These are phyloP conservation scores for Chondrilla cf. caribensis DNA, from an alignment of 37 sponge, comb jelly and placozoan genomes.

Conservation along the genomic window DNA sequence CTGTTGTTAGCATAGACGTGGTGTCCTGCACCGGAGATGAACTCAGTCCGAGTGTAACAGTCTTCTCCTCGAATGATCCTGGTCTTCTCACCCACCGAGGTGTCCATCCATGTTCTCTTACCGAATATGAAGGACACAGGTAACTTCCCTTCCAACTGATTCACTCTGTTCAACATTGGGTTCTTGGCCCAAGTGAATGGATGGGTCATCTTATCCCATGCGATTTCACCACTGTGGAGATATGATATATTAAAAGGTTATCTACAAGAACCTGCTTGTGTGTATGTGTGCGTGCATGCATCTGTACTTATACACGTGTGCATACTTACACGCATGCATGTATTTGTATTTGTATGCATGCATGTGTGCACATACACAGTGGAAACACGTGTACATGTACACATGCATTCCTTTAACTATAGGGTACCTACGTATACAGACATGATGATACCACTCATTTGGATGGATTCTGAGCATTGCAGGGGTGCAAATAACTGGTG, in stretches of 20 bases:
- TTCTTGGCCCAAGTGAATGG: conserved; percentile 66
- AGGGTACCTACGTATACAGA: too few relatives aligned
- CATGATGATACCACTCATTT: too few relatives aligned
- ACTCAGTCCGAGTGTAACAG: conserved; percentile 61
- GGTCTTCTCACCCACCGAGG: conserved; percentile 49
- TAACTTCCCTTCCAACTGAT: conserved; percentile 37
- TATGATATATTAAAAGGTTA: too few relatives aligned
- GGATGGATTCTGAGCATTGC: conserved; percentile 90
- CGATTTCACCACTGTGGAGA: conserved; percentile 87
- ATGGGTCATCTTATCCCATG: conserved; percentile 56
- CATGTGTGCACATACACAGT: too few relatives aligned
- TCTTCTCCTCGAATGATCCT: conserved; percentile 33
- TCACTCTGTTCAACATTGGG: conserved; percentile 69
- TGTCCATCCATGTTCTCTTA: conserved; percentile 79
- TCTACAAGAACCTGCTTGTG: too few relatives aligned
- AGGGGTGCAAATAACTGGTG: conserved; percentile 85
- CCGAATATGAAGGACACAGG: conserved; percentile 81
- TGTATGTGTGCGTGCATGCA: too few relatives aligned
- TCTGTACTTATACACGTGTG: too few relatives aligned
- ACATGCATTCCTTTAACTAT: too few relatives aligned
- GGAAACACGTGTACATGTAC: too few relatives aligned
- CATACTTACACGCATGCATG: too few relatives aligned
- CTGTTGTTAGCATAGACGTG: conserved; percentile 91
- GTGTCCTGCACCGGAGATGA: conserved; percentile 79
- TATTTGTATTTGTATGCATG: too few relatives aligned